Conservation (phyloP, 1,140 invertebrate genomes). For the Hycleus phaleratus region DNA sequence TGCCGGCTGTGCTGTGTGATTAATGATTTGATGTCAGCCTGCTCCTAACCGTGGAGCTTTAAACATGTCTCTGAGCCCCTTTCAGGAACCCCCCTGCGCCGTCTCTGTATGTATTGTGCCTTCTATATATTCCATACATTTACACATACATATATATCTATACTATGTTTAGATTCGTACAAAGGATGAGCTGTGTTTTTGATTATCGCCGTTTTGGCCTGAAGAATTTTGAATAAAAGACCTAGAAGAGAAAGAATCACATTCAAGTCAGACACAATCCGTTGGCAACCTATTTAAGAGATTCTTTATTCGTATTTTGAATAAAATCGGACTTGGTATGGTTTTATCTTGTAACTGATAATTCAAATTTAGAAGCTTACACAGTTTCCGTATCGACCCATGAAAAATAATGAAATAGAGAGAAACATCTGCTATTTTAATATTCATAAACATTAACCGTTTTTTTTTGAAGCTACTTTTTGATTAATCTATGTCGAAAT, state of each 20-base stretch:
- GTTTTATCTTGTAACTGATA: too few species aligned
- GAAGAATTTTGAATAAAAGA: conserved; percentile 36
- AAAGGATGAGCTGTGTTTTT: conserved; percentile 40
- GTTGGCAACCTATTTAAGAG: too few species aligned
- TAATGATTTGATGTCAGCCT: conserved; percentile 39
- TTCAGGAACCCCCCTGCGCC: conserved; percentile 28
- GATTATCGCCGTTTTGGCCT: conserved; percentile 39
- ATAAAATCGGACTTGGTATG: too few species aligned
- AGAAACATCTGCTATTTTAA: too few species aligned
- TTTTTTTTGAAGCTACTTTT: too few species aligned
- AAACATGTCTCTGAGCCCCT: conserved; percentile 39
- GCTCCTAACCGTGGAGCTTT: conserved; percentile 40
- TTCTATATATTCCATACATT: conserved; percentile 24
- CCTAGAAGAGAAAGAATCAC: background rate
- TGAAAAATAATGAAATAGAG: too few species aligned
- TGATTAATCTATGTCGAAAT: too few species aligned
- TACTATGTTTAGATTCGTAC: conserved; percentile 40
- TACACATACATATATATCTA: too few species aligned
- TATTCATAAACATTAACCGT: too few species aligned
- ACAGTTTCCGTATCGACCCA: too few species aligned
- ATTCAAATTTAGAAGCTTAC: too few species aligned
- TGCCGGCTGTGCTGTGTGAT: conserved; percentile 36
- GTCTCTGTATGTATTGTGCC: conserved; percentile 33
- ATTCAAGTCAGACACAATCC: background rate
- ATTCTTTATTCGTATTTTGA: too few species aligned